Conservation (phyloP, 1,140 invertebrate genomes). For the Eubasilissa regina region DNA sequence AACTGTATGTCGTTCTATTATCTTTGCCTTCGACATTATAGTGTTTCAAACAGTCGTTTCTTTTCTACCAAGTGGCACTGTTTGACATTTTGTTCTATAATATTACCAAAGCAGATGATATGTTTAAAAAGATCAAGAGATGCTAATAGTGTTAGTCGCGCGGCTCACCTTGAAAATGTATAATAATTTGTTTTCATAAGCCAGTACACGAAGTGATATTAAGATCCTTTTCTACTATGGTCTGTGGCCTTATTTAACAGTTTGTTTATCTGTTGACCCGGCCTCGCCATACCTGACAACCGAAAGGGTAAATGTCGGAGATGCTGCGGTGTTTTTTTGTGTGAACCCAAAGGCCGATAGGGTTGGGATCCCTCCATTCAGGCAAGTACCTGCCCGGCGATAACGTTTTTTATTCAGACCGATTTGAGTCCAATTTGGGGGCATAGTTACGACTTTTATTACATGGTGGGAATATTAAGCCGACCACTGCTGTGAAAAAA, state of each 20-base stretch:
- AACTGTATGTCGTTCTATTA: no score
- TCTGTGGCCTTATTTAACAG: background rate
- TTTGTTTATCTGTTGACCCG: background rate
- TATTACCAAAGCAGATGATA: no score
- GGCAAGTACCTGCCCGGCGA: constrained; percentile 18
- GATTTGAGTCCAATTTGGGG: constrained; percentile 28
- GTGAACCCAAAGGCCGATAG: constrained; percentile 19
- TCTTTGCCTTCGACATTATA: no score
- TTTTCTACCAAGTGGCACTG: background rate
- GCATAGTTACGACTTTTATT: constrained; percentile 41
- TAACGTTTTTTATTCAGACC: constrained; percentile 23
- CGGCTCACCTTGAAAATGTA: no score
- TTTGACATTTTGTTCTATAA: no score
- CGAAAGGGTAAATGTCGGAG: constrained; percentile 35
- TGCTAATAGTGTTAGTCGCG: no score
- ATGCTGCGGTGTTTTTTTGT: constrained; percentile 33
- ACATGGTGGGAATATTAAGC: constrained; percentile 29
- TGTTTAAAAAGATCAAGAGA: no score
- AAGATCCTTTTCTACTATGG: constrained; percentile 7
- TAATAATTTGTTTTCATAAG: no score
- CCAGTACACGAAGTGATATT: no score
- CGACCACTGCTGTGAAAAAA: background rate
- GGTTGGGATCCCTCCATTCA: constrained; percentile 37
- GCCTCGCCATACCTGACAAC: background rate
- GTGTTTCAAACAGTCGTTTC: no score